These are phyloP conservation scores for Dendrocopos noguchii DNA, from an alignment of 2,113 vertebrate genomes.

Conservation along the genomic window DNA sequence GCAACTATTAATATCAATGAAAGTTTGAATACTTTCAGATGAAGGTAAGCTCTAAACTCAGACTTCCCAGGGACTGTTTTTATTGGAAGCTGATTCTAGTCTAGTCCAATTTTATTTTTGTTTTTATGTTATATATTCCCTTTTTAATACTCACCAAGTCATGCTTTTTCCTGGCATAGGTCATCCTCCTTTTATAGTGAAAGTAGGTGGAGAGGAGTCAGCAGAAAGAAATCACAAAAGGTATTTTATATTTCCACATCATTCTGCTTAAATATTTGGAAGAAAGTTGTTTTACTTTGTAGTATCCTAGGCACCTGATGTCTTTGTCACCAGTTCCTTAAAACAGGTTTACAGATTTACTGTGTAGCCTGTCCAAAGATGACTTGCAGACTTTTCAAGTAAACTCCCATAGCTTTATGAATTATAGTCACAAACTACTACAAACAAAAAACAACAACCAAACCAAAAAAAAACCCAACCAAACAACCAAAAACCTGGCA, in stretches of 20 bases:
- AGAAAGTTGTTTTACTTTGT: background rate
- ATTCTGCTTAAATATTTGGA: background rate
- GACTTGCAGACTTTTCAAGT: background rate
- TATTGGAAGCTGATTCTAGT: background rate
- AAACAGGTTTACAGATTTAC: background rate
- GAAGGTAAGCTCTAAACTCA: background rate
- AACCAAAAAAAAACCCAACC: too few species aligned
- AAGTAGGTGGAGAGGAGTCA: background rate
- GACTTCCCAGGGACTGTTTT: background rate
- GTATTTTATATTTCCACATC: background rate
- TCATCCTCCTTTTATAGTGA: background rate
- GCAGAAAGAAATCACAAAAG: background rate
- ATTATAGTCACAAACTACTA: background rate
- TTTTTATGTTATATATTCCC: constrained; percentile 9
- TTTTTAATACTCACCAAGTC: background rate
- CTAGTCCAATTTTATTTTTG: background rate
- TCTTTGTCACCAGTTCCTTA: background rate
- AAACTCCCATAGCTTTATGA: background rate
- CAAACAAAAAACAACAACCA: background rate
- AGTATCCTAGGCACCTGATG: background rate
- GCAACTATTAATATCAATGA: background rate
- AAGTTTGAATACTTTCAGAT: background rate
- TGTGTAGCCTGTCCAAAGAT: background rate
- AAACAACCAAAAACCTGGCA: too few species aligned
- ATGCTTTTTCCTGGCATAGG: background rate